Evolutionary conservation across 2,888 invertebrate species (phyloP).

Genomic region (Phania funesta): DNA sequence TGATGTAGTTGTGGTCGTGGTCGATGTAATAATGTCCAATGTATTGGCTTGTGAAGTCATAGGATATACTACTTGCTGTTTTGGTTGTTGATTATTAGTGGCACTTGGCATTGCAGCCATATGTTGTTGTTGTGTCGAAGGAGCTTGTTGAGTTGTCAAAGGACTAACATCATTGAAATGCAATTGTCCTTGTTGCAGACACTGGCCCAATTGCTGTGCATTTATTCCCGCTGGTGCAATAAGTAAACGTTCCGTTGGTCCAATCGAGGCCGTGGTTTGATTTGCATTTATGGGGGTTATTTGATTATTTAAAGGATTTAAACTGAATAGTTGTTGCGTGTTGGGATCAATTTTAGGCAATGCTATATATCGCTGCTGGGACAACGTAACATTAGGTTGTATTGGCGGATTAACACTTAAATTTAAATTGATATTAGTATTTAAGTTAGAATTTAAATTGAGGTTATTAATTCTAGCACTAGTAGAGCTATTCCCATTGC

Average conservation of each 20-base stretch:
- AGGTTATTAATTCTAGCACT: background rate
- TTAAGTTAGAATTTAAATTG: slow-evolving; percentile 45
- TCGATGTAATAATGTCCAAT: slow-evolving; percentile 70
- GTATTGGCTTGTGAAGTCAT: slow-evolving; percentile 71
- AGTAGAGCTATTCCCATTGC: background rate
- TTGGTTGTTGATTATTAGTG: slow-evolving; percentile 71
- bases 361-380: slow-evolving; percentile 77
- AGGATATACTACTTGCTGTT: slow-evolving; percentile 79
- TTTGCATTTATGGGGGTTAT: slow-evolving; percentile 80
- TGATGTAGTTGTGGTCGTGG: slow-evolving; percentile 71
- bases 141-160: slow-evolving; percentile 67
- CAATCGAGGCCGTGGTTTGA: slow-evolving; percentile 79
- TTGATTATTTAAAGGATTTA: slow-evolving; percentile 80
- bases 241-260: slow-evolving; percentile 79
- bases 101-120: background rate
- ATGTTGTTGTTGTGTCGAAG: slow-evolving; percentile 25
- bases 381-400: slow-evolving; percentile 37
- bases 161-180: slow-evolving; percentile 80
- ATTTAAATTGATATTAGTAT: slow-evolving; percentile 51
- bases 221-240: slow-evolving; percentile 80
- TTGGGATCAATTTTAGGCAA: slow-evolving; percentile 79
- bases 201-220: slow-evolving; percentile 80
- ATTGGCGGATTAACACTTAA: slow-evolving; percentile 58
- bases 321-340: slow-evolving; percentile 79
- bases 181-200: slow-evolving; percentile 79